Percentiles rank a stretch among this genome's conserved stretches.
These are phyloP conservation scores for Marmota flaviventris DNA, from an alignment of 2,113 vertebrate genomes.

Conservation along the genomic window DNA sequence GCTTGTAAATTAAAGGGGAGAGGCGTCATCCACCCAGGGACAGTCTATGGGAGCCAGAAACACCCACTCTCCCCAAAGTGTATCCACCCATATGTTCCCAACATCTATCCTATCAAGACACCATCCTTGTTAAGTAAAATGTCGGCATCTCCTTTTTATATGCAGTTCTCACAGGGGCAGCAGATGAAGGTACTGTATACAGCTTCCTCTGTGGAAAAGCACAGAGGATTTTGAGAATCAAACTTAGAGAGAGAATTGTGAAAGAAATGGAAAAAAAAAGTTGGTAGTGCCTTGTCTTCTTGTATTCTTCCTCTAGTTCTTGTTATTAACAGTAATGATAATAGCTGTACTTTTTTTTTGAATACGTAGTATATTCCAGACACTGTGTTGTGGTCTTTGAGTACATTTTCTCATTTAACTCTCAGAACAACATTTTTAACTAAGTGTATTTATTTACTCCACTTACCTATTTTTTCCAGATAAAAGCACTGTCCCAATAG, in stretches of 20 bases:
- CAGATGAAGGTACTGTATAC: background rate
- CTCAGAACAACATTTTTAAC: background rate
- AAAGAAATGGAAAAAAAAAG: background rate
- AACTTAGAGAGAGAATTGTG: background rate
- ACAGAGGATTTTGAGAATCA: background rate
- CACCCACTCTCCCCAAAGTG: fast-evolving
- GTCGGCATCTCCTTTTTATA: background rate
- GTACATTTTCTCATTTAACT: background rate
- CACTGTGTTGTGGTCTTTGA: background rate
- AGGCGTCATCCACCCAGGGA: background rate
- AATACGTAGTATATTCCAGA: background rate
- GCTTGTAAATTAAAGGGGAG: no score
- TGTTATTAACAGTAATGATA: background rate
- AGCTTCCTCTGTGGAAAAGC: background rate
- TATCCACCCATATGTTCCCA: background rate
- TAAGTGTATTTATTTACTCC: background rate
- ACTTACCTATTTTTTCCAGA: background rate
- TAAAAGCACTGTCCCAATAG: background rate
- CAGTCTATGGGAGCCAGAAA: background rate
- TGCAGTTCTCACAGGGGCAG: background rate
- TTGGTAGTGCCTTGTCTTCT: background rate
- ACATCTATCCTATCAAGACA: background rate
- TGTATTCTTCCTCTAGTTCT: background rate
- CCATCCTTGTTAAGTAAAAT: background rate
- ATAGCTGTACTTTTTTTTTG: background rate